Evolutionary conservation across 2,113 vertebrate genomes (phyloP), one percentile per base, ranked within the genome.

Genomic region (Corythaeola cristata): DNA sequence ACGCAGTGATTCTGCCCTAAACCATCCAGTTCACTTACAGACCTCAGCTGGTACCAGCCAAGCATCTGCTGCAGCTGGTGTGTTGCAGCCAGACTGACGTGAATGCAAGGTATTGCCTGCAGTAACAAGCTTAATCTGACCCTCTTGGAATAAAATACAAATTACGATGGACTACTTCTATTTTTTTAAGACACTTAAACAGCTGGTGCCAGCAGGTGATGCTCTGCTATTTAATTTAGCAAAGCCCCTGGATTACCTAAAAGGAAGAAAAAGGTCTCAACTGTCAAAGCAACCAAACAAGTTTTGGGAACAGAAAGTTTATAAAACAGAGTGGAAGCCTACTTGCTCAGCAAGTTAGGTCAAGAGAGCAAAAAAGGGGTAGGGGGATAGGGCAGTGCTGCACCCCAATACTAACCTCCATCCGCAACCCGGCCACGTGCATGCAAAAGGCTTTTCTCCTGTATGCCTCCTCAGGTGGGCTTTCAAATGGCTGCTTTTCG

Each of bases 401-500:
- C 27, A n/a, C 63, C 68, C 60, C 30, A 4, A 14, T 85, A 99
- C 99, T 98, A 96, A 99, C 99, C 99, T 99, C 99, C 99, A 99
- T 92, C 99, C 99, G 4, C 99, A 99, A 64, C 99, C 99, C 0
- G 99, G 99, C 99, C 99, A 99, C 44, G 98, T 99, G 97, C 99
- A 99, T 2, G 99, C 99, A 41, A 99, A 99, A 27, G 99, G 99
- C 93, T 99, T 99, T 95, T 99, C 99, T 87, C 99, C 99, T 0
- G 99, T 99, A 97, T 99, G 99, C 85, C 99, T 98, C 93, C 99
- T 98, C 95, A 99, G 98, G 96, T 99, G 99, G 62, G 99, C 99
- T 98, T 99, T 99, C 89, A 99, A 98, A 93, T 99, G 99, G 96
- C 99, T 99, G 98, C 99, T 99, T 97, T 99, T 99, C 17, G 99